phyloP scores from a whole-genome alignment of 37 sponge, comb jelly and placozoan species.

The Bolinopsis microptera region DNA sequence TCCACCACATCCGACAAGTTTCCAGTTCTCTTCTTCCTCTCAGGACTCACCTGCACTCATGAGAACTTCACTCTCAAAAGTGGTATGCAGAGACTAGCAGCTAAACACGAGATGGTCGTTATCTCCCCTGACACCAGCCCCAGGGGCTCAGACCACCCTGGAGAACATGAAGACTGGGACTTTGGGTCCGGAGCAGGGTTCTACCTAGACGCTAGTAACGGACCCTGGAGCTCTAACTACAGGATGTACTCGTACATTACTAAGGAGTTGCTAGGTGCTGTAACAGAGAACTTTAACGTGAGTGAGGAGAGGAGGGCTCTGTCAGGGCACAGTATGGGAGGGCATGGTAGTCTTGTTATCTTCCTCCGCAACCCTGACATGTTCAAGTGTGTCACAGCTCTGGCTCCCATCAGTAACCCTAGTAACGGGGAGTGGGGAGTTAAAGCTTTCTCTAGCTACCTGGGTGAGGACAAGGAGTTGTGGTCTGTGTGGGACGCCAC shows the following conservation, averaged over 20 bases:
- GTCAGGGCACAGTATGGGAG: conserved; percentile 97
- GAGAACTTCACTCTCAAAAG: conserved; percentile 90
- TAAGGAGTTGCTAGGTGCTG: conserved; percentile 78
- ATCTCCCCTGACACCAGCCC: conserved; percentile 98
- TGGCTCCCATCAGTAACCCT: conserved; percentile 96
- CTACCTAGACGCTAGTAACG: conserved; percentile 90
- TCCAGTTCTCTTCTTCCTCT: conserved; percentile 94
- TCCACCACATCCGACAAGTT: conserved; percentile 68
- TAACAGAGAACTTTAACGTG: conserved; percentile 76
- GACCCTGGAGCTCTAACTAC: conserved; percentile 94
- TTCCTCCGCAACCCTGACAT: conserved; percentile 81
- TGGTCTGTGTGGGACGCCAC: conserved; percentile 75
- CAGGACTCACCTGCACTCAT: conserved; percentile 95
- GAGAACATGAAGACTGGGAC: conserved; percentile 91
- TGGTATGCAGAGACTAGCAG: conserved; percentile 85
- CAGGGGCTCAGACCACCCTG: conserved; percentile 88
- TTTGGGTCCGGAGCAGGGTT: conserved; percentile 98
- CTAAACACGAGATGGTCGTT: conserved; percentile 79
- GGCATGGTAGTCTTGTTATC: conserved; percentile 93
- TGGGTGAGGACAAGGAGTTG: conserved; percentile 74
- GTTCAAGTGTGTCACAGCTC: conserved; percentile 80
- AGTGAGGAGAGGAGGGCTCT: conserved; percentile 72
- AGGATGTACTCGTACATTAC: conserved; percentile 97
- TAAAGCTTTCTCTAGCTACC: conserved; percentile 90
- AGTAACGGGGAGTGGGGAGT: conserved; percentile 84